Percentiles rank a stretch among this genome's conserved stretches.
These are phyloP conservation scores for Epicauta chinensis DNA, from an alignment of 1,140 invertebrate genomes.

Conservation along the genomic window DNA sequence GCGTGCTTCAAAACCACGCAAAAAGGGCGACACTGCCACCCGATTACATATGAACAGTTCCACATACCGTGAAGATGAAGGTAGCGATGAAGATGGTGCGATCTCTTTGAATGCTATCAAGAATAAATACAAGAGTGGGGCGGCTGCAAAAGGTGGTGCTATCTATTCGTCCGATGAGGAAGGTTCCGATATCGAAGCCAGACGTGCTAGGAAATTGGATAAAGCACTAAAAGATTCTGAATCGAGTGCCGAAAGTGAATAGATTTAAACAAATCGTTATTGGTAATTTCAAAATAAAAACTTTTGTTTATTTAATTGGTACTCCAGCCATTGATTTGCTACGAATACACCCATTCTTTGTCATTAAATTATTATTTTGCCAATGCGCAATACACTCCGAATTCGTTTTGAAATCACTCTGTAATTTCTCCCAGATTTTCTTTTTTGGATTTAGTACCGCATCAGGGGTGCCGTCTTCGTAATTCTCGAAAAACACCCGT, in stretches of 20 bases:
- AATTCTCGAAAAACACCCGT: constrained; percentile 69
- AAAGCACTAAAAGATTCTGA: constrained; percentile 74
- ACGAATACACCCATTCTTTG: constrained; percentile 56
- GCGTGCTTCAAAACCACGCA: constrained; percentile 54
- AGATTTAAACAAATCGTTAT: constrained; percentile 17
- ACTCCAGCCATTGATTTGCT: constrained; percentile 26
- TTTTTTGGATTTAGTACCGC: constrained; percentile 93
- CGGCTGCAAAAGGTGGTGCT: constrained; percentile 46
- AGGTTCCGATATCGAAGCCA: constrained; percentile 77
- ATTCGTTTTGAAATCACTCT: constrained; percentile 76
- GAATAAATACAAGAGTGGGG: constrained; percentile 80
- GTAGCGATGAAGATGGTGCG: constrained; percentile 83
- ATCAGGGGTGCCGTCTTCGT: constrained; percentile 70
- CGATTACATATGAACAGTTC: constrained; percentile 43
- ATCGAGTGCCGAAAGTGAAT: constrained; percentile 40
- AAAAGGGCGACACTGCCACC: constrained; percentile 53
- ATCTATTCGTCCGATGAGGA: constrained; percentile 93
- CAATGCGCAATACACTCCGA: constrained; percentile 69
- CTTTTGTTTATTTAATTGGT: constrained; percentile 26
- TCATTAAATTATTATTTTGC: constrained; percentile 71
- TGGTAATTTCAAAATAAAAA: background rate
- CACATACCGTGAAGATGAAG: constrained; percentile 65
- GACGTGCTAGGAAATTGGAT: constrained; percentile 65
- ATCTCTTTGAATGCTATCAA: constrained; percentile 93
- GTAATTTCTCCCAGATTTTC: constrained; percentile 93